phyloP scores from a whole-genome alignment of 1,140 invertebrate species.

The Dolichoris vasculosae region DNA sequence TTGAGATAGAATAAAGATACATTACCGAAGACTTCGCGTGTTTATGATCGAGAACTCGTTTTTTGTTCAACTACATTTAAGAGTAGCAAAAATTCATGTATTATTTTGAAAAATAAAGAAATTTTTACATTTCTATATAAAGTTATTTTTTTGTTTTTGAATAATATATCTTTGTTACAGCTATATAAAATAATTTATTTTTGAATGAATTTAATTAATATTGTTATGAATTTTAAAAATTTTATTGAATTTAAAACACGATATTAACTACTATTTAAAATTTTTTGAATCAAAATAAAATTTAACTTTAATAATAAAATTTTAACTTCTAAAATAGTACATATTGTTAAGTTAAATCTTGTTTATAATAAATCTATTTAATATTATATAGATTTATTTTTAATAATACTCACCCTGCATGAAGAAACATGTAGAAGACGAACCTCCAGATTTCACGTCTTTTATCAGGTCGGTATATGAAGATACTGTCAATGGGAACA shows the following conservation, averaged over 20 bases:
- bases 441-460: conserved; percentile 94
- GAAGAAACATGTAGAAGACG: conserved; percentile 94
- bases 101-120: background rate
- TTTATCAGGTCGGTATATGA: conserved; percentile 95
- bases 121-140: background rate
- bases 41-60: background rate
- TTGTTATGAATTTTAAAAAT: too few relatives aligned
- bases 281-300: too few relatives aligned
- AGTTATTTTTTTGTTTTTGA: background rate
- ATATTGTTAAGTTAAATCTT: too few relatives aligned
- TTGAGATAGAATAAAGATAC: background rate
- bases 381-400: background rate
- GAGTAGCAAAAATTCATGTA: background rate
- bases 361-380: too few relatives aligned
- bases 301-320: too few relatives aligned
- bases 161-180: background rate
- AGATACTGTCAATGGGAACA: conserved; percentile 92
- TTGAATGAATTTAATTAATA: too few relatives aligned
- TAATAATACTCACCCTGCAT: conserved; percentile 85
- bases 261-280: too few relatives aligned
- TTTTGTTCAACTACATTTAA: background rate
- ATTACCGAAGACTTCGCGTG: background rate
- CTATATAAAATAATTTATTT: too few relatives aligned
- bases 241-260: too few relatives aligned
- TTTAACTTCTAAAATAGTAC: background rate